phyloP scores from a whole-genome alignment of 2,797 vertebrate species.

The Thripadectes ignobilis region DNA sequence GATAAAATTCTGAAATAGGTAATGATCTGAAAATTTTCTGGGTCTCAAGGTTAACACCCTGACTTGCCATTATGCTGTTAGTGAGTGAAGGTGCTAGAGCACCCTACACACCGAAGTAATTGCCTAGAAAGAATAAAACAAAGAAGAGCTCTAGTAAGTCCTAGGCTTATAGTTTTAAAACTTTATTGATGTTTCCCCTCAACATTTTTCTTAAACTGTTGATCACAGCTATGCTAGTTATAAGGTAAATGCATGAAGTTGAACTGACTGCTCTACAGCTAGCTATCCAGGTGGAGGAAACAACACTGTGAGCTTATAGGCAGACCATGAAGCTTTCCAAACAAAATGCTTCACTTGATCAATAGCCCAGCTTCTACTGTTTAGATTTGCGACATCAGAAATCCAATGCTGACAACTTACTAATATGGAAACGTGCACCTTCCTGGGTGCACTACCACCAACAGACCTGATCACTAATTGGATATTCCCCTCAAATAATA shows the following conservation, averaged over 20 bases:
- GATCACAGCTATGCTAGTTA: neutral
- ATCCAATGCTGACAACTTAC: neutral
- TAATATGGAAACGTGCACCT: neutral
- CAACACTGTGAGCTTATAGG: neutral
- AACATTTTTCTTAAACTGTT: neutral
- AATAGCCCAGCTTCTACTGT: neutral
- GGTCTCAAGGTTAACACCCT: neutral
- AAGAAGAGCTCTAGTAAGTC: neutral
- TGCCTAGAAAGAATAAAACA: neutral
- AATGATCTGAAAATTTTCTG: neutral
- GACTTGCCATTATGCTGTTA: neutral
- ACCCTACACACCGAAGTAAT: neutral
- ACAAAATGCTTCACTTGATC: neutral
- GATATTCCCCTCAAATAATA: neutral
- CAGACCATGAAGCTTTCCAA: neutral
- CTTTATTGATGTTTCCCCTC: neutral
- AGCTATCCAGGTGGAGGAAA: neutral
- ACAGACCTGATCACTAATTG: neutral
- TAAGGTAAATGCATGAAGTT: neutral
- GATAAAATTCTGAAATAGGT: neutral
- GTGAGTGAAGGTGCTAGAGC: rapidly evolving
- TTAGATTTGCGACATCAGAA: conserved; percentile 15
- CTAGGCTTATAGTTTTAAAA: neutral
- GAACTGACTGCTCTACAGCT: neutral
- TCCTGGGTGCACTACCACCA: neutral